phyloP scores from a whole-genome alignment of 2,797 vertebrate genomes.

The Oreochromis grahami region DNA sequence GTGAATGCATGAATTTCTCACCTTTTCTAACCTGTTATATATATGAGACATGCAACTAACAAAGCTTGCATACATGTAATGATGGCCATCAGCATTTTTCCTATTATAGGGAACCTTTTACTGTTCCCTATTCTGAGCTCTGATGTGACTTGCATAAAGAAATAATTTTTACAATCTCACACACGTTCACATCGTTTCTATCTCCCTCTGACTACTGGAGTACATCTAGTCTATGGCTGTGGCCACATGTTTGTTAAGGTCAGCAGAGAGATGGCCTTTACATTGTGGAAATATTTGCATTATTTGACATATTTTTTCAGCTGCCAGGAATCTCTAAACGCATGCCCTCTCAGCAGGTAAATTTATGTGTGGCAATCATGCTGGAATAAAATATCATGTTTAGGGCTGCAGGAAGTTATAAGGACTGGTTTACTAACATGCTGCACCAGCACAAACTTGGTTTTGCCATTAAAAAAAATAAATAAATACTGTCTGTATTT shows the following conservation, averaged over 20 bases:
- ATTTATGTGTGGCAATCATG: not conserved
- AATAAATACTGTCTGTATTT: not conserved
- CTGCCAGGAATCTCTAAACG: not conserved
- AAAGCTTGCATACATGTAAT: not conserved
- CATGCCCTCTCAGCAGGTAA: not conserved
- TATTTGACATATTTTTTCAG: not conserved
- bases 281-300: not conserved
- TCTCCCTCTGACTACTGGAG: not conserved
- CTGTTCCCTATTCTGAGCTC: not conserved
- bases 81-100: not conserved
- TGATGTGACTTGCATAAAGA: not conserved
- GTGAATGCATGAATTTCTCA: not conserved
- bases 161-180: not conserved
- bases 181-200: not conserved
- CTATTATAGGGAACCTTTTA: not conserved
- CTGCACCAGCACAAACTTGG: rapidly evolving
- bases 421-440: not conserved
- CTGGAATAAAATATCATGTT: not conserved
- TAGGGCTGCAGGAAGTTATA: not conserved
- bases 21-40: not conserved
- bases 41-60: not conserved
- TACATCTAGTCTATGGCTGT: not conserved
- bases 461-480: not conserved
- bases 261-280: not conserved
- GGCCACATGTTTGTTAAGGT: not conserved